Evolutionary conservation across 2,888 invertebrate genomes (phyloP), one percentile per base, ranked within the genome.

Genomic region (Caradrina clavipalpis): DNA sequence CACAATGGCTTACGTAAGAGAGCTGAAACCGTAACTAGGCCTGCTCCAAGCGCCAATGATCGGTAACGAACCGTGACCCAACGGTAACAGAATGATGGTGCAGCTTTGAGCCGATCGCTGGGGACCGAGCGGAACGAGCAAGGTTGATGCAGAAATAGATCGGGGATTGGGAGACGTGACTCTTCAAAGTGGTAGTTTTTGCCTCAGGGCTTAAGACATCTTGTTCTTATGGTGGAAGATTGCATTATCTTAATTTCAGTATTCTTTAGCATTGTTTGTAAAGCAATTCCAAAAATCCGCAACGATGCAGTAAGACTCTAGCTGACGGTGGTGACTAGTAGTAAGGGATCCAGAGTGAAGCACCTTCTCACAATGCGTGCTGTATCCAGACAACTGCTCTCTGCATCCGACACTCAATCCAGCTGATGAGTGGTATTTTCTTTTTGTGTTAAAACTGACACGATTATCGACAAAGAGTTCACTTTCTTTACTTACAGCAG

Each of bases 41-140:
- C 82, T 81, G 72, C 17, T 17, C 26, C 60, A 6, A 39, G 78
- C 81, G 77, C 80, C 79, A 80, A 74, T 78, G 84, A 63, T 63
- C 80, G 77, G 69, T 80, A 84, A 84, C 85, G 74, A 82, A 83
- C 83, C 87, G 83, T 85, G 82, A 84, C 82, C 54, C 75, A 67
- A 77, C 81, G 76, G 79, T 76, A 77, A 65, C 67, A 57, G 64
- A 51, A 50, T 77, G 82, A 82, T 76, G 71, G 55, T 61, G 83
- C 70, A 78, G 72, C 49, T 69, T 76, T 61, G n/a, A 42, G 49
- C 26, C 35, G 66, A 59, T 59, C 73, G 61, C 57, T 35, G 57
- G 22, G 39, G 21, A 70, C 45, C 15, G 35, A 15, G 21, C 71
- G 61, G 39, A 50, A 69, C 73, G 53, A 78, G 53, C 78, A 78